phyloP scores from a whole-genome alignment of 2,113 vertebrate species.

The Porphyrio hochstetteri region DNA sequence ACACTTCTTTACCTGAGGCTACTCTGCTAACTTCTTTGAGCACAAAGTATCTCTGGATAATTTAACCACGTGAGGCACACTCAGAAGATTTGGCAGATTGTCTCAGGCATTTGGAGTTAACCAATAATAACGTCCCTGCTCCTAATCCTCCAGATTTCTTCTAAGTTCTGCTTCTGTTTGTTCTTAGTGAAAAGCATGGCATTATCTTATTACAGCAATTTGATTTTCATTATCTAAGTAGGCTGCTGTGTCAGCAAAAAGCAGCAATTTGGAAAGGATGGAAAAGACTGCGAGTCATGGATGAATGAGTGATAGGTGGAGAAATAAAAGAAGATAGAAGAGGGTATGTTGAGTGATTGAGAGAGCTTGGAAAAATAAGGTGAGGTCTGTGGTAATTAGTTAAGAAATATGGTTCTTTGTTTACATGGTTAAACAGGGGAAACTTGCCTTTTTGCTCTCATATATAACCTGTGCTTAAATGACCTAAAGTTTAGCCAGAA shows the following conservation, averaged over 20 bases:
- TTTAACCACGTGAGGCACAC: slow-evolving; percentile 25
- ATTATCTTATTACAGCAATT: slow-evolving; percentile 61
- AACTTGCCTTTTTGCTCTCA: background rate
- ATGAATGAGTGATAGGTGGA: slow-evolving; percentile 36
- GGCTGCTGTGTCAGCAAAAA: slow-evolving; percentile 50
- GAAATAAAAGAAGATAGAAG: slow-evolving; percentile 23
- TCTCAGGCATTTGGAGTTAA: slow-evolving; percentile 47
- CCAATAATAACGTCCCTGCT: slow-evolving; percentile 25
- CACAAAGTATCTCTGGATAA: slow-evolving; percentile 43
- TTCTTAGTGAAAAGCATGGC: slow-evolving; percentile 49
- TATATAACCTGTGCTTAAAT: background rate
- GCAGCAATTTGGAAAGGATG: slow-evolving; percentile 44
- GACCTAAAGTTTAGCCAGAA: background rate
- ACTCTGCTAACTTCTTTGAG: slow-evolving; percentile 39
- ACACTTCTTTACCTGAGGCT: slow-evolving; percentile 62
- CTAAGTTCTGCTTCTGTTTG: slow-evolving; percentile 54
- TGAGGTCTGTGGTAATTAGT: background rate
- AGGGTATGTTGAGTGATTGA: slow-evolving; percentile 29
- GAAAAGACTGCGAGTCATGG: background rate
- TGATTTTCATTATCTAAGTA: slow-evolving; percentile 61
- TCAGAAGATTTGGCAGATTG: slow-evolving; percentile 58
- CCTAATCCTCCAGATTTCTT: slow-evolving; percentile 62
- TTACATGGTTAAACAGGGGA: background rate
- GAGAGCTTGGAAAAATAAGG: slow-evolving; percentile 1
- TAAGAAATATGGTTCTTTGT: slow-evolving; percentile 1